phyloP scores from a whole-genome alignment of 1,140 invertebrate species.

The Leptestheria dahalacensis region DNA sequence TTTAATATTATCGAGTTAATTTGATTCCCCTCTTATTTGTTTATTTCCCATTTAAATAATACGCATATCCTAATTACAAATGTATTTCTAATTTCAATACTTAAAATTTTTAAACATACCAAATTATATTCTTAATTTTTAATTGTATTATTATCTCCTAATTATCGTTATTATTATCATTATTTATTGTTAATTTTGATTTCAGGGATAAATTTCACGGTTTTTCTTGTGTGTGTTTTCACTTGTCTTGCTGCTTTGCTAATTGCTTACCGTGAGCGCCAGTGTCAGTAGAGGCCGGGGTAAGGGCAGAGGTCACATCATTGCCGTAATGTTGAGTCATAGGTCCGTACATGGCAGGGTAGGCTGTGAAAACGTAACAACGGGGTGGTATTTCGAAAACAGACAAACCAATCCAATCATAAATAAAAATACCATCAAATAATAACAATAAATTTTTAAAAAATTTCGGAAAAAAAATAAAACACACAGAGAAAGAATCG shows the following conservation, averaged over 20 bases:
- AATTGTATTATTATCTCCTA: too few species aligned
- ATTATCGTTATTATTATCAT: too few species aligned
- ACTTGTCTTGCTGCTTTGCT: background rate
- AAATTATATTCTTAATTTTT: too few species aligned
- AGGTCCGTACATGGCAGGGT: slow-evolving; percentile 11
- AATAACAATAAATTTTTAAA: background rate
- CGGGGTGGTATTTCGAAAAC: background rate
- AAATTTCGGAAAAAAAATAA: slow-evolving; percentile 7
- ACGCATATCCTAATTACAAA: too few species aligned
- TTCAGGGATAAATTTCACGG: too few species aligned
- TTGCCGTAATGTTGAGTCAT: slow-evolving; percentile 12
- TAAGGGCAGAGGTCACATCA: slow-evolving; percentile 1
- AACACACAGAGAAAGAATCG: background rate
- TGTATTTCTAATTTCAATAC: too few species aligned
- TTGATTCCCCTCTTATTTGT: too few species aligned
- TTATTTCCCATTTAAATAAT: too few species aligned
- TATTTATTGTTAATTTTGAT: too few species aligned
- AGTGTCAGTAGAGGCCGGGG: slow-evolving; percentile 6
- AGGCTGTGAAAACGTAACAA: slow-evolving; percentile 8
- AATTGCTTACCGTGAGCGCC: slow-evolving; percentile 9
- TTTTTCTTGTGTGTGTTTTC: background rate
- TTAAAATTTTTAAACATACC: too few species aligned
- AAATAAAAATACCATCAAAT: background rate
- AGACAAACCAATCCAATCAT: background rate
- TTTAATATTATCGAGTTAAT: too few species aligned